Base-by-base conservation (phyloP, 2,888 invertebrate species). In the Platycnemis pennipes region DNA sequence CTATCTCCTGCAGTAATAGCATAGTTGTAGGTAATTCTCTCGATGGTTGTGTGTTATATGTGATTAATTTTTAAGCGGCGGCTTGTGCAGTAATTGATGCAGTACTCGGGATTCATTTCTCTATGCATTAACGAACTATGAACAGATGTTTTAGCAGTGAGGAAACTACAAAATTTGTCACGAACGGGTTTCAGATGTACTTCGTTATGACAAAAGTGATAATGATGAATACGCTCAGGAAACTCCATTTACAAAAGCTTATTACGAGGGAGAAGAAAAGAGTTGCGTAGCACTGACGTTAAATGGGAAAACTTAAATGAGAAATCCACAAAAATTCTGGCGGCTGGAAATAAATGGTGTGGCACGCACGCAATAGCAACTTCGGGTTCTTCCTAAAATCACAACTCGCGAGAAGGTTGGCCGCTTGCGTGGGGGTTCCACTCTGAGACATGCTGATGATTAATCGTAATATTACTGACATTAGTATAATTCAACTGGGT, bases 301-400 rank as follows among this genome's bases (percentile, higher is more conserved):
- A 37, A 77, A 77, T 37, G 77, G 77, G 77, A 77, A 77, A 77
- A 77, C 77, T 77, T 77, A 77, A 77, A 77, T 77, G 77, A 77
- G 77, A 77, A 37, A 77, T 11, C 37, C 77, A 16, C 77, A 77
- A 37, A 37, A 77, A 77, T n/a, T 37, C 77, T 77, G 77, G 37
- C 77, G 77, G 37, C 31, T 77, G 77, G 37, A 77, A 77, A 37
- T 77, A 77, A 77, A 77, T 77, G 31, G 77, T n/a, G 77, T 37
- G 31, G 77, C 31, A 37, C 77, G 77, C 37, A 77, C 22, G 31
- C 77, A 77, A 31, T n/a, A 26, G 37, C 37, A 13, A 13, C 31
- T 37, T 63, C 63, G n/a, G 22, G 22, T 8, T 77, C 77, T 13
- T 37, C 13, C 31, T 31, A 37, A n/a, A 37, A 77, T 77, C 77